Base-by-base conservation (phyloP, 2,888 invertebrate genomes). In the Athetis lepigone region DNA sequence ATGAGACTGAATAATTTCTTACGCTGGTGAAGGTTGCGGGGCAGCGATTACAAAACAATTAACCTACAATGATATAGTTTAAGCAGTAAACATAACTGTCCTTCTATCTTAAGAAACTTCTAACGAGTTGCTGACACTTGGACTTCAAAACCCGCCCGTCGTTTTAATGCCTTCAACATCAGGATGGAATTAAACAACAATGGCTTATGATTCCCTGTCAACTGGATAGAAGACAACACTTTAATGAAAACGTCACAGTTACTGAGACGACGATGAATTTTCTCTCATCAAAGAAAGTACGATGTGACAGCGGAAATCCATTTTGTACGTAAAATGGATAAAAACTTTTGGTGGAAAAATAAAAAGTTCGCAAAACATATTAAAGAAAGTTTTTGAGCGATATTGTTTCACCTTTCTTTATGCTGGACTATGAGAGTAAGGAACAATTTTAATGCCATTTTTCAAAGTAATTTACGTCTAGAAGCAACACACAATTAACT, bases 221-320 rank as follows among this genome's bases (percentile, higher is more conserved):
- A 81, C 85, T 75, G 81, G 77, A 84, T 84, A 80, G 79, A 76
- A 85, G 85, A 85, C 85, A 88, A 86, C 87, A 83, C 79, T 89
- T 88, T 89, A 89, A 89, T 89, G 89, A 88, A 88, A 89, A 89
- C 81, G 88, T 88, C 88, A 85, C 82, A 85, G 85, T 85, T 81
- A 81, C 84, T 75, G 80, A 86, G 80, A 81, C 65, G 79, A 78
- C 75, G 54, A 64, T 51, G 54, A 81, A 77, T 80, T 85, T 82
- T 76, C 79, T 65, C 84, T 83, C 86, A 82, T 88, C 88, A 85
- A 85, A 82, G 80, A 82, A 85, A 87, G 82, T 85, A 81, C 80
- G 79, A 76, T 79, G 77, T 77, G 86, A 85, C 86, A 84, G 71
- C 75, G 73, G 79, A 85, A 86, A 85, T 85, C 84, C 85, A 84